Evolutionary conservation across 2,113 vertebrate genomes (phyloP), one percentile per base, ranked within the genome.

Genomic region (Spea multiplicata): DNA sequence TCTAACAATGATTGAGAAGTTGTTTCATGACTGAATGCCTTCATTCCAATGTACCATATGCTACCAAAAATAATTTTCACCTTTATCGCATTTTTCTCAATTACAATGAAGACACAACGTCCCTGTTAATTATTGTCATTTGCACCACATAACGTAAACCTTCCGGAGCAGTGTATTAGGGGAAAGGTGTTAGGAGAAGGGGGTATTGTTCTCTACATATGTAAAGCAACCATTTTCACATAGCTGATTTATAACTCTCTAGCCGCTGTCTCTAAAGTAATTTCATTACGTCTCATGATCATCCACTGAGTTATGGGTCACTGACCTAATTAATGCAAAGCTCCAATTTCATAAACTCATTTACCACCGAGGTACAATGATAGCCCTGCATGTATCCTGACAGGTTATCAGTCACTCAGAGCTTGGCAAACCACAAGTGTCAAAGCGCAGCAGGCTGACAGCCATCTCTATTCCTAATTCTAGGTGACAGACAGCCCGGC

Each of bases 391-490:
- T 74, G 71, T 59, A 52, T 68, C 55, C 64, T 80, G 78, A 68
- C 78, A 80, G 83, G 81, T 67, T 76, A 64, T 57, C 81, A 81
- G 85, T 81, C 80, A 84, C 62, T 75, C 71, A 44, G 52, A 72
- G 75, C 55, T 57, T 14, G 80, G 80, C 73, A 74, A 77, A 16
- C 76, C 8, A 78, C 83, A 71, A 49, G 68, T 49, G 57, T 73
- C 74, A 74, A 75, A 49, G 44, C 73, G 6, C 71, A 71, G 75
- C 71, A 0, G 75, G 14, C 78, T 5, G 64, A 74, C 77, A 74
- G 1, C 76, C 65, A 17, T 82, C 73, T n/a, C 59, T 1, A 0
- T 62, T 82, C 71, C 3, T 66, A 49, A 74, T 66, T 61, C 77
- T 47, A 79, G 80, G 45, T 5, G 72, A 59, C 12, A 46, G 52